Evolutionary conservation across 2,797 vertebrate genomes (phyloP), one percentile per base, ranked within the genome.

Genomic region (Tokudaia muenninki): DNA sequence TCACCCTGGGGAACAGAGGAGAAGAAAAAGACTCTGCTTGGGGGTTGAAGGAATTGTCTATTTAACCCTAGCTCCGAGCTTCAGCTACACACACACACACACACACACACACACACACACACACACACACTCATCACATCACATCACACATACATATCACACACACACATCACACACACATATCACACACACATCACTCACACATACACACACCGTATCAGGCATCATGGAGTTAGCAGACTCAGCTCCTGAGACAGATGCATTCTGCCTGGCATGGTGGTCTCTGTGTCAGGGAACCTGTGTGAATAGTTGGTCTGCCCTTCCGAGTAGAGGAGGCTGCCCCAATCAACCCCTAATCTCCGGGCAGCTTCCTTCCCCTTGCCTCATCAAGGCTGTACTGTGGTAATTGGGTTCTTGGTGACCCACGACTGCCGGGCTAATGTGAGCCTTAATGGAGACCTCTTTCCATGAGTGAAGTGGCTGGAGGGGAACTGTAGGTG

Each of bases 351-450:
- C 74, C 63, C 44, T 55, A 8, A 29, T 19, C 59, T 67, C 3
- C 0, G 50, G 59, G 63, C 3, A 7, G 24, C 50, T 2, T 3
- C 31, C 50, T 26, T 10, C 34, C 29, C 63, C 24, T 13, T 52
- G 8, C 29, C 31, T n/a, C 26, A 0, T 0, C 0, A 0, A 0
- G 26, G 26, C 86, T 3, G 0, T 11, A 3, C 17, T 0, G 1
- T 10, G 0, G 84, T 83, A 21, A 83, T 19, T 90, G 95, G 90
- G 87, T 44, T 87, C 79, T 72, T 1, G 70, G 96, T 87, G 95
- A 94, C 90, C 90, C 77, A 22, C 0, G 34, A 5, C 90, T 24
- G 80, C 70, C 8, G 1, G 44, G 91, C 84, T 94, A 31, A 92
- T 16, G 72, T 2, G 11, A 84, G 31, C 72, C 59, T 63, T 90